Evolutionary conservation across 2,888 invertebrate genomes (phyloP).

Genomic region (Epirrhoe alternata): DNA sequence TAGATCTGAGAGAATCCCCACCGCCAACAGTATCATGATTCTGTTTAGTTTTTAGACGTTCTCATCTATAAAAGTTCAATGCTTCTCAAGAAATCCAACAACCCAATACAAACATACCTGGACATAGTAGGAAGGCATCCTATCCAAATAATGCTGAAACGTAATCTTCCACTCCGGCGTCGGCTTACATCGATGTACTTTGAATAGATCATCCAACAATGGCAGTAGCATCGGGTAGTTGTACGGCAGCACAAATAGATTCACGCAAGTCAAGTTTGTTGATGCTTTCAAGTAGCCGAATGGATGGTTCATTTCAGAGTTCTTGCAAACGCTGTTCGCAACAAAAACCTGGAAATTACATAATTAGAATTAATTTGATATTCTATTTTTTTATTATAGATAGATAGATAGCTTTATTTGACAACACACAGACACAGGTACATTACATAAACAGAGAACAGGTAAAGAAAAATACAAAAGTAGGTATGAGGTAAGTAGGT

Average conservation of each 20-base stretch:
- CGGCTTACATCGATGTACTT: conserved; percentile 96
- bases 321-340: conserved; percentile 93
- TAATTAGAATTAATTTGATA: not conserved
- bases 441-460: too few species aligned
- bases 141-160: conserved; percentile 96
- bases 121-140: conserved; percentile 98
- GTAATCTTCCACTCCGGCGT: conserved; percentile 96
- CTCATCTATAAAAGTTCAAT: too few species aligned
- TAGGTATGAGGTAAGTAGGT: too few species aligned
- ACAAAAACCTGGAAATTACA: conserved; percentile 89
- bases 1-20: too few species aligned
- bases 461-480: too few species aligned
- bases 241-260: conserved; percentile 98
- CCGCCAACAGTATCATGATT: too few species aligned
- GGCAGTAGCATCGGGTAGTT: conserved; percentile 98
- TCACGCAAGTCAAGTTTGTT: conserved; percentile 96
- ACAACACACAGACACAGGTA: too few species aligned
- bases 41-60: too few species aligned
- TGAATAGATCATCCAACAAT: conserved; percentile 96
- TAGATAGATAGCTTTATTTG: too few species aligned
- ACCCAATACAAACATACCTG: too few species aligned
- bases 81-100: too few species aligned
- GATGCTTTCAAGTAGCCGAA: conserved; percentile 99
- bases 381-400: too few species aligned
- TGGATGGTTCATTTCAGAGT: conserved; percentile 94